Conservation (phyloP, 1,140 invertebrate genomes). For the Sinonovacula constricta region DNA sequence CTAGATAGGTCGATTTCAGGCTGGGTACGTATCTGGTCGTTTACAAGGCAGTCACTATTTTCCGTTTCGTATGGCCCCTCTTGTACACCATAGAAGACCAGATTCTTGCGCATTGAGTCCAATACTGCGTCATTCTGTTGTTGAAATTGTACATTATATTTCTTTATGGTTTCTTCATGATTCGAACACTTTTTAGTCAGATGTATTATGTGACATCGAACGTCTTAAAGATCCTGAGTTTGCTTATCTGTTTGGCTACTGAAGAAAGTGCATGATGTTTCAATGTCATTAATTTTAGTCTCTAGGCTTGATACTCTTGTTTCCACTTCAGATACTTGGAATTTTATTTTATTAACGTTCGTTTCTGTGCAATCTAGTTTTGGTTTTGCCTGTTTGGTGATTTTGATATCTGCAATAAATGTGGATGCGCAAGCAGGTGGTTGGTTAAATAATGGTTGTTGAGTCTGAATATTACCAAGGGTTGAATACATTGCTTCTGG, state of each 20-base stretch:
- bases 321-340: too few relatives aligned
- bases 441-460: too few relatives aligned
- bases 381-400: too few relatives aligned
- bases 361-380: too few relatives aligned
- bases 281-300: neutral
- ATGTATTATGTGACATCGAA: neutral
- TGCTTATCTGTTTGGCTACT: neutral
- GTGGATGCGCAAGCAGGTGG: too few relatives aligned
- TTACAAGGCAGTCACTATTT: neutral
- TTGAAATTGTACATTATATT: too few relatives aligned
- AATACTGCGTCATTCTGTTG: constrained; percentile 4
- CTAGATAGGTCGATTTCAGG: neutral
- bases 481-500: too few relatives aligned
- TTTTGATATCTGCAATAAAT: too few relatives aligned
- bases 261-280: neutral
- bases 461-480: too few relatives aligned
- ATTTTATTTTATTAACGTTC: too few relatives aligned
- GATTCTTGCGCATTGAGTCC: constrained; percentile 10
- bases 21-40: constrained; percentile 3
- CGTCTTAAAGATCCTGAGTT: neutral
- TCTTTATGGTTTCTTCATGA: too few relatives aligned
- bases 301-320: neutral
- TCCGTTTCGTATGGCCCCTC: neutral
- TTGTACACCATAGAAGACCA: constrained; percentile 11
- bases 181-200: neutral